Evolutionary conservation across 2,797 vertebrate species (phyloP).

Genomic region (Urocyon cinereoargenteus): DNA sequence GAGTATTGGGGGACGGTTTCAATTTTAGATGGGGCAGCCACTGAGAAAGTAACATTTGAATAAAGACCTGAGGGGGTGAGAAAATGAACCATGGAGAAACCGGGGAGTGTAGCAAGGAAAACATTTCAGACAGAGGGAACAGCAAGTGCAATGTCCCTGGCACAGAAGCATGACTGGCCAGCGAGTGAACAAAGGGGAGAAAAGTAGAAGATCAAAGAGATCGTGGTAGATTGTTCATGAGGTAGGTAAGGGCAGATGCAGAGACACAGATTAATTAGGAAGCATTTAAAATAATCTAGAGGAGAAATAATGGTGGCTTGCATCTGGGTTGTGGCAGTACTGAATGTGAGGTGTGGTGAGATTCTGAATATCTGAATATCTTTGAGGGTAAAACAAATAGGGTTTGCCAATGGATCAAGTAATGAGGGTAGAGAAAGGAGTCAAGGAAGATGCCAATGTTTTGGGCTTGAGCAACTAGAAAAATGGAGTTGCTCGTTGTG

Average conservation of each 20-base stretch:
- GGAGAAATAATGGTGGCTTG: neutral
- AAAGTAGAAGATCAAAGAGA: neutral
- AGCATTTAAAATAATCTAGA: neutral
- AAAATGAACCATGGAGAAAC: neutral
- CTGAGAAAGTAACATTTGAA: neutral
- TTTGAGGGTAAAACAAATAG: neutral
- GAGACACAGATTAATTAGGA: neutral
- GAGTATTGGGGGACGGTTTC: neutral
- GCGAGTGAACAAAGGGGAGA: neutral
- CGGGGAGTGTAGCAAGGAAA: neutral
- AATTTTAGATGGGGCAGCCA: neutral
- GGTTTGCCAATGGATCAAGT: neutral
- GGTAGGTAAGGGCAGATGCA: neutral
- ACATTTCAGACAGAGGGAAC: neutral
- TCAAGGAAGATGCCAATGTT: neutral
- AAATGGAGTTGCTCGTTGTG: neutral
- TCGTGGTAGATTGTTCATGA: neutral
- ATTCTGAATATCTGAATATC: neutral
- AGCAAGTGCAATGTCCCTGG: neutral
- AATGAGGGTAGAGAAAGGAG: neutral
- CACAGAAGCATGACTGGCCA: neutral
- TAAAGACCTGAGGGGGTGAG: neutral
- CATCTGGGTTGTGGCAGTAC: neutral
- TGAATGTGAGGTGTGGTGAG: neutral
- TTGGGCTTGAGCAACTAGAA: neutral